Conservation (phyloP, 2,797 vertebrate species). For the Pyrocephalus nanus region DNA sequence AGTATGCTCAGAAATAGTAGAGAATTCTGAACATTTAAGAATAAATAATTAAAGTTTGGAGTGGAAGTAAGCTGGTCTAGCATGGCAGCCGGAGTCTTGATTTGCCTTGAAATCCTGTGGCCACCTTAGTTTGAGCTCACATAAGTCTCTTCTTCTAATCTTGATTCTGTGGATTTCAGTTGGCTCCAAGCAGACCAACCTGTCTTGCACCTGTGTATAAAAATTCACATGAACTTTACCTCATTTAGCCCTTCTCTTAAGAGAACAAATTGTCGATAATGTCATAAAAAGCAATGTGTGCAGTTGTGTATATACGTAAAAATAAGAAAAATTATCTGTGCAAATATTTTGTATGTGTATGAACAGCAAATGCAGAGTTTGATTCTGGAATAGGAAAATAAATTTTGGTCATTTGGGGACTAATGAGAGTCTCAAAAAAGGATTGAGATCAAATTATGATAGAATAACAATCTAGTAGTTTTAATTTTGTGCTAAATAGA, state of each 20-base stretch:
- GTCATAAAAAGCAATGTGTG: not conserved
- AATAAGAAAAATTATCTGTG: not conserved
- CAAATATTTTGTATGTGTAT: not conserved
- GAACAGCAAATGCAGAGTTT: not conserved
- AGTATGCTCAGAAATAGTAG: not conserved
- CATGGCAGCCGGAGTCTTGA: not conserved
- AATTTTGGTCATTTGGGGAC: not conserved
- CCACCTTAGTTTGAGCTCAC: not conserved
- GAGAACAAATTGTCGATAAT: not conserved
- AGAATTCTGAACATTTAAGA: not conserved
- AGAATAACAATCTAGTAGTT: not conserved
- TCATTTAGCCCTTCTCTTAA: not conserved
- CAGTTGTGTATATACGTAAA: not conserved
- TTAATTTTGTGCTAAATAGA: not conserved
- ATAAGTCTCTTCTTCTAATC: rapidly evolving
- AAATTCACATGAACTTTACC: not conserved
- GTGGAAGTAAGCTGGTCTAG: not conserved
- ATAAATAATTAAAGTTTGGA: not conserved
- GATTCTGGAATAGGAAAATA: not conserved
- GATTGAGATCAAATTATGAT: not conserved
- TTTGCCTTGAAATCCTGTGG: not conserved
- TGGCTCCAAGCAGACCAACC: not conserved
- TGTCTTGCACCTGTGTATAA: not conserved
- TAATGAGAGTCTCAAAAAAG: not conserved
- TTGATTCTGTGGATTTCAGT: not conserved